A percentile compares a stretch with the other conserved stretches of the same genome.
Conservation (phyloP, 2,888 invertebrate species). For the Cheilosia variabilis region DNA sequence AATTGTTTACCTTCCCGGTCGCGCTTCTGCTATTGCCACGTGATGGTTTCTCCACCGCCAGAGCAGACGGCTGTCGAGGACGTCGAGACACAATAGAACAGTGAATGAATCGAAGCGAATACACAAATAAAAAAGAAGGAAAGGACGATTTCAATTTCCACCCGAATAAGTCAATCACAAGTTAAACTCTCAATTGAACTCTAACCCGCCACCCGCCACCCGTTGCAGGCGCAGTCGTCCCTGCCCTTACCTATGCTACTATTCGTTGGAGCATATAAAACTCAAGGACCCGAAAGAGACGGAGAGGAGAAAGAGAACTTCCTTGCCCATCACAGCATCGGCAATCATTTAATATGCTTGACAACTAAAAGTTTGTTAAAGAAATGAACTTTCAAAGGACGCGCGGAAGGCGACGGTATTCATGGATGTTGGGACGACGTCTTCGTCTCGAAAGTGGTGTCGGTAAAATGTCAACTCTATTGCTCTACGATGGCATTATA, state of each 20-base stretch:
- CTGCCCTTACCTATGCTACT: background rate
- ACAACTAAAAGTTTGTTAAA: constrained; percentile 73
- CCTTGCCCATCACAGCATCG: constrained; percentile 36
- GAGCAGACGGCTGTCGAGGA: constrained; percentile 63
- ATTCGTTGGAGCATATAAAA: constrained; percentile 25
- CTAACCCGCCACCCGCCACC: constrained; percentile 33
- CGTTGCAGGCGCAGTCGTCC: constrained; percentile 3
- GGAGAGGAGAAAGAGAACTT: constrained; percentile 2
- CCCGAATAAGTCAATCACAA: constrained; percentile 76
- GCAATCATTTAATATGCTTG: constrained; percentile 74
- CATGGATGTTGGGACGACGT: background rate
- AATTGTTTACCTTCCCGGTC: constrained; percentile 72
- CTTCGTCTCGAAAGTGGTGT: constrained; percentile 35
- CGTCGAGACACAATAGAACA: constrained; percentile 64
- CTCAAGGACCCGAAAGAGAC: constrained; percentile 37
- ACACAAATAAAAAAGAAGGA: constrained; percentile 32
- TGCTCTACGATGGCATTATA: constrained; percentile 24
- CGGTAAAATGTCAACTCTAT: constrained; percentile 45
- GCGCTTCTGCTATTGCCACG: constrained; percentile 46
- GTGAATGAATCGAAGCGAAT: constrained; percentile 36
- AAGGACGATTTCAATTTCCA: constrained; percentile 76
- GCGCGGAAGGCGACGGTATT: constrained; percentile 28
- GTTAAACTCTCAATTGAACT: constrained; percentile 75
- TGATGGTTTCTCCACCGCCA: constrained; percentile 41
- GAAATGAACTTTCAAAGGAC: constrained; percentile 58